These are phyloP conservation scores for Thera britannica DNA, from an alignment of 2,888 invertebrate genomes.

Conservation along the genomic window DNA sequence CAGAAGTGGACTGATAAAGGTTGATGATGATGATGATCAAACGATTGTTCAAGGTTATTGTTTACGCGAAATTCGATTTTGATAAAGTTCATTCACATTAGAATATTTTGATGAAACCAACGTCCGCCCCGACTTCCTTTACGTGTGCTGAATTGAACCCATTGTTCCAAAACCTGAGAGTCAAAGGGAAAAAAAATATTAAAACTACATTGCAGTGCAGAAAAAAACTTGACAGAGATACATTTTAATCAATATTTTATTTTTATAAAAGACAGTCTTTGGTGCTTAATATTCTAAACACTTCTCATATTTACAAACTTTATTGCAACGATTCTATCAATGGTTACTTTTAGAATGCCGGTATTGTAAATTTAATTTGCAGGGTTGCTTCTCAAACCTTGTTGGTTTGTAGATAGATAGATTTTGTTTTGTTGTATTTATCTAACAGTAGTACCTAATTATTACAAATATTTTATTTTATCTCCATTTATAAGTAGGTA, in stretches of 20 bases:
- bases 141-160: conserved; percentile 50
- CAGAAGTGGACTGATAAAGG: too few relatives aligned
- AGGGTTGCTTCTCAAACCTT: too few relatives aligned
- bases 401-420: too few relatives aligned
- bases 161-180: conserved; percentile 30
- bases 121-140: conserved; percentile 48
- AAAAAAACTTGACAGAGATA: too few relatives aligned
- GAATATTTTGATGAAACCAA: conserved; percentile 34
- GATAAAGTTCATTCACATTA: conserved; percentile 35
- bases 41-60: neutral
- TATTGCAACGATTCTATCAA: too few relatives aligned
- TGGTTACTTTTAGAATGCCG: too few relatives aligned
- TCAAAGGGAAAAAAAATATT: conserved; percentile 1
- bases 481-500: conserved; percentile 4
- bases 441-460: neutral
- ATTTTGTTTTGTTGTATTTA: neutral
- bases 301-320: too few relatives aligned
- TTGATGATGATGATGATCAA: neutral
- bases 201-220: too few relatives aligned
- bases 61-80: conserved; percentile 6
- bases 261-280: too few relatives aligned
- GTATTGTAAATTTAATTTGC: too few relatives aligned
- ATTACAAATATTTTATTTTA: neutral
- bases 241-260: too few relatives aligned
- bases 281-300: too few relatives aligned